Conservation (phyloP, 1,140 invertebrate genomes). For the Bacillus rossius region DNA sequence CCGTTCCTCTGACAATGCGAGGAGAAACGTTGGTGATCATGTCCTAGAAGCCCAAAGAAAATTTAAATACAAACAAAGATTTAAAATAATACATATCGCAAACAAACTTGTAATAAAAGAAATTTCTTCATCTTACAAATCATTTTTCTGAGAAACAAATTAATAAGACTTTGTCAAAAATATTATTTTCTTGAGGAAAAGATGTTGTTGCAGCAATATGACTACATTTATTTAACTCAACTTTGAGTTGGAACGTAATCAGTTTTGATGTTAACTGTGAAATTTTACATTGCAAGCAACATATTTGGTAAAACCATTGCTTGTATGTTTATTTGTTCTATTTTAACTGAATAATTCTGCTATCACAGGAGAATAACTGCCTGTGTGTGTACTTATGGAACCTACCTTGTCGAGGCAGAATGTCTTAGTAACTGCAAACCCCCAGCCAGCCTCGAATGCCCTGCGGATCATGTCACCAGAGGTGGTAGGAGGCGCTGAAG, state of each 20-base stretch:
- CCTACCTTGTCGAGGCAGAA: conserved; percentile 88
- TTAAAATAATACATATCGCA: neutral
- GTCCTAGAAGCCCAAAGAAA: conserved; percentile 58
- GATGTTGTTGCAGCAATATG: too few species aligned
- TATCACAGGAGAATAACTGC: too few species aligned
- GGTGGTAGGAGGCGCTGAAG: conserved; percentile 94
- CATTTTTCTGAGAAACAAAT: neutral
- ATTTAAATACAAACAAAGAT: neutral
- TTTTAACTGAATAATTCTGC: too few species aligned
- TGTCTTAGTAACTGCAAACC: conserved; percentile 94
- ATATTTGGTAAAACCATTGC: too few species aligned
- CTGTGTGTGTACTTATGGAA: too few species aligned
- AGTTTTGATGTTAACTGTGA: too few species aligned
- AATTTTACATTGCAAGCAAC: too few species aligned
- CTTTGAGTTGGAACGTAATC: too few species aligned
- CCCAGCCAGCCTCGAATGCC: conserved; percentile 95
- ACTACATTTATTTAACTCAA: too few species aligned
- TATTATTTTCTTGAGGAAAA: too few species aligned
- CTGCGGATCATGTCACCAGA: conserved; percentile 91
- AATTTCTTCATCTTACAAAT: neutral
- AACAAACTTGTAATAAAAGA: neutral
- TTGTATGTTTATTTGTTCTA: too few species aligned
- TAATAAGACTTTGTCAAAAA: neutral
- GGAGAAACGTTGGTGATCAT: conserved; percentile 96
- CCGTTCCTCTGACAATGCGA: conserved; percentile 88